phyloP scores from a whole-genome alignment of 1,140 invertebrate genomes.

The Metaphire vulgaris region DNA sequence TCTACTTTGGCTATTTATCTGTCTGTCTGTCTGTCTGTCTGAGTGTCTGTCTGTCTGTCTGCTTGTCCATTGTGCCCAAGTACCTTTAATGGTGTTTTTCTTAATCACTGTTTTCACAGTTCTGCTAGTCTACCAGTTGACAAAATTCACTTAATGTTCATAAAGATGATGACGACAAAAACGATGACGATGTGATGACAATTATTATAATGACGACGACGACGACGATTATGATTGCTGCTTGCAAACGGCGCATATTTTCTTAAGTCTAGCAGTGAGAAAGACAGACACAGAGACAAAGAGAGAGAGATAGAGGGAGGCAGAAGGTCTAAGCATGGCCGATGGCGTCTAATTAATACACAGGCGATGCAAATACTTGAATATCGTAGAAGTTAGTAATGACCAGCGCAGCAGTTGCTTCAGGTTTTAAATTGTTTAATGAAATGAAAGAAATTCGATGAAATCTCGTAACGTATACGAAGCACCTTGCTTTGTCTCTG shows the following conservation, averaged over 20 bases:
- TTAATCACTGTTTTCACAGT: conserved; percentile 1
- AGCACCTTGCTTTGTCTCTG: not conserved
- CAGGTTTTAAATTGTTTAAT: not conserved
- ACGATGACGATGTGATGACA: not conserved
- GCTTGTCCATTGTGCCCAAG: not conserved
- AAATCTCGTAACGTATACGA: no score
- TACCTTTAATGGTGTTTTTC: conserved; percentile 4
- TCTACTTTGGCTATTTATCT: conserved; percentile 9
- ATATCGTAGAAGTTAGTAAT: not conserved
- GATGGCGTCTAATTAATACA: no score
- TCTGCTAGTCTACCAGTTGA: not conserved
- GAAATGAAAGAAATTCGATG: not conserved
- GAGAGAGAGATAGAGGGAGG: not conserved
- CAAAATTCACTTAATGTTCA: not conserved
- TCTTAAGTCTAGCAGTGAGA: not conserved
- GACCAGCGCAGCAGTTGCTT: not conserved
- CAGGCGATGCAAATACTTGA: no score
- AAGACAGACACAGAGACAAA: not conserved
- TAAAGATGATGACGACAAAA: not conserved
- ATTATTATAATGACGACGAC: not conserved
- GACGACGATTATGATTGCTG: not conserved
- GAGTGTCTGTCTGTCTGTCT: not conserved
- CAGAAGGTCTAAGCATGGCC: no score
- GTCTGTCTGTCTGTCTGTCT: conserved; percentile 16
- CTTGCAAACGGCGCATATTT: not conserved